phyloP scores from a whole-genome alignment of 2,888 invertebrate genomes.

The Nemotelus pantherinus region DNA sequence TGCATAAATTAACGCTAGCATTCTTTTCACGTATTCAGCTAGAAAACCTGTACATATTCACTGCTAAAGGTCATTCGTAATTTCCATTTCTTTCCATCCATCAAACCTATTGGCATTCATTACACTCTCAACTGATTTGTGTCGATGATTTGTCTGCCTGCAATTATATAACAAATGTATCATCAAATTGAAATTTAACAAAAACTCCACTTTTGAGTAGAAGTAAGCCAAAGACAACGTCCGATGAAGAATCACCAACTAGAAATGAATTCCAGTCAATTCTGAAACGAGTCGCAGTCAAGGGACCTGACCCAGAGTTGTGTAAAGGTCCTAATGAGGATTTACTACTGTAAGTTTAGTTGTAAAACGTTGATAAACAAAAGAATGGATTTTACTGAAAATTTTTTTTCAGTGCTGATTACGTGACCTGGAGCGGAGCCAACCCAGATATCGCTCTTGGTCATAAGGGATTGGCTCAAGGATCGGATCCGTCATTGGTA shows the following conservation, averaged over 20 bases:
- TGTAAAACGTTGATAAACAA: background rate
- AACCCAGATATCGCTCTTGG: constrained; percentile 72
- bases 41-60: too few species aligned
- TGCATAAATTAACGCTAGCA: too few species aligned
- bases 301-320: constrained; percentile 77
- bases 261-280: constrained; percentile 61
- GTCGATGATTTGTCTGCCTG: constrained; percentile 3
- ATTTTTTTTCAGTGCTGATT: constrained; percentile 72
- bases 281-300: constrained; percentile 63
- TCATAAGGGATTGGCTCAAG: constrained; percentile 66
- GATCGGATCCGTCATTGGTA: constrained; percentile 67
- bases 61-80: too few species aligned
- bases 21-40: too few species aligned
- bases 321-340: constrained; percentile 83
- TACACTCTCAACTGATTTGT: constrained; percentile 8
- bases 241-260: constrained; percentile 50
- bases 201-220: constrained; percentile 49
- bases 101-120: constrained; percentile 44
- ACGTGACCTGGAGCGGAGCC: constrained; percentile 85
- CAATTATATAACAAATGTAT: constrained; percentile 9
- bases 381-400: constrained; percentile 11
- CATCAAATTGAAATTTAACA: constrained; percentile 8
- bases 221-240: constrained; percentile 56
- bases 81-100: constrained; percentile 16
- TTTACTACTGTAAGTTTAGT: constrained; percentile 75